Percentiles rank a stretch among this genome's conserved stretches.
These are phyloP conservation scores for Corythaeola cristata DNA, from an alignment of 2,113 vertebrate species.

Conservation along the genomic window DNA sequence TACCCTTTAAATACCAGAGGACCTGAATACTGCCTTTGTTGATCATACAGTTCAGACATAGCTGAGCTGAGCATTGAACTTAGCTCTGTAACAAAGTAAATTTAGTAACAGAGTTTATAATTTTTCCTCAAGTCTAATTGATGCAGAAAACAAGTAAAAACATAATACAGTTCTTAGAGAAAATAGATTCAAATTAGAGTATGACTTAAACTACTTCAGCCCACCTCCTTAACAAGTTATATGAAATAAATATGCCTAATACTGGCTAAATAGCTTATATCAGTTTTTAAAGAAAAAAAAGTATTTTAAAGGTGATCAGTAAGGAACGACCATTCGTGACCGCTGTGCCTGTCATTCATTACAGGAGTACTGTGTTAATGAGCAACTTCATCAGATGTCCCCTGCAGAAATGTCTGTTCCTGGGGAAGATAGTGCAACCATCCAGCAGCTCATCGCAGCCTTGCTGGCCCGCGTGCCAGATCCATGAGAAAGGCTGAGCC, in stretches of 20 bases:
- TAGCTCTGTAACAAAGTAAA: not conserved
- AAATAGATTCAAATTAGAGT: not conserved
- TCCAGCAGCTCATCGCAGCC: not conserved
- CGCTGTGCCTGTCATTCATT: not conserved
- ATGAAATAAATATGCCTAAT: not conserved
- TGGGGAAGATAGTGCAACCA: not conserved
- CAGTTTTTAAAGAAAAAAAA: not conserved
- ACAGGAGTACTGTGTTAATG: not conserved
- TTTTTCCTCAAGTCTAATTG: not conserved
- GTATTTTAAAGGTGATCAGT: not conserved
- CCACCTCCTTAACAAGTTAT: not conserved
- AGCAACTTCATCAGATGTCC: not conserved
- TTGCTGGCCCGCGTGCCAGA: rapidly evolving
- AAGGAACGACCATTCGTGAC: not conserved
- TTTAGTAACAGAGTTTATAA: not conserved
- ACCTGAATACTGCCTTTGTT: not conserved
- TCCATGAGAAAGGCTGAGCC: not conserved
- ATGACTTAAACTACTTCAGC: not conserved
- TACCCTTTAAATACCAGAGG: not conserved
- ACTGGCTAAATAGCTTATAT: not conserved
- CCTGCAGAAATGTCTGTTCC: not conserved
- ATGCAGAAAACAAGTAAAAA: not conserved
- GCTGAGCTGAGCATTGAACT: not conserved
- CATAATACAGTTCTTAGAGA: not conserved
- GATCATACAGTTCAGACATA: not conserved